A percentile compares a stretch with the other conserved stretches of the same genome.
These are phyloP conservation scores for Catostylus mosaicus DNA, from an alignment of 30 jellyfish, hydroid and myxozoan genomes.

Conservation along the genomic window DNA sequence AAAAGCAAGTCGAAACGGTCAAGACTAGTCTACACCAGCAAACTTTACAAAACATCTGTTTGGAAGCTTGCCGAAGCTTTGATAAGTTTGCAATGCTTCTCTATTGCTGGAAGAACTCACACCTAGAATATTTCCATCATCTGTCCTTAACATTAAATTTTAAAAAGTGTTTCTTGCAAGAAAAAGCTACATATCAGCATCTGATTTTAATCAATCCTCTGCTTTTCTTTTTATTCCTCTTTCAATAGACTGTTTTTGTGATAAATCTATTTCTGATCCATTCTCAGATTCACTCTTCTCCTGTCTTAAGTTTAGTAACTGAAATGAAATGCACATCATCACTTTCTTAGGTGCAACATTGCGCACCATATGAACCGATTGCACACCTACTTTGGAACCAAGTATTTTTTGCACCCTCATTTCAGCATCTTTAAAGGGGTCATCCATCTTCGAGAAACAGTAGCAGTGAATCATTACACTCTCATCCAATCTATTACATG, in stretches of 20 bases:
- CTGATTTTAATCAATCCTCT: conserved; percentile 19
- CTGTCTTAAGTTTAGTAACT: conserved; percentile 2
- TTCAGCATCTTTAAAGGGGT: conserved; percentile 80
- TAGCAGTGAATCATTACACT: conserved; percentile 70
- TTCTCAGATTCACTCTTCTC: background rate
- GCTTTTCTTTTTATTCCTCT: conserved; percentile 54
- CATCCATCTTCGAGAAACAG: conserved; percentile 73
- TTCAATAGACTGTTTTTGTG: background rate
- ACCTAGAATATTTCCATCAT: too few relatives aligned
- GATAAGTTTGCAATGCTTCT: too few relatives aligned
- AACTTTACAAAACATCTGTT: too few relatives aligned
- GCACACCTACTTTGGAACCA: conserved; percentile 29
- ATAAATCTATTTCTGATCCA: background rate
- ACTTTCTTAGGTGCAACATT: conserved; percentile 95
- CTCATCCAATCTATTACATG: background rate
- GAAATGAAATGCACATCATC: conserved; percentile 94
- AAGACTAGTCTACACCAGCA: too few relatives aligned
- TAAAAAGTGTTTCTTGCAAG: too few relatives aligned
- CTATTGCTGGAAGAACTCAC: too few relatives aligned
- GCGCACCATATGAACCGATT: conserved; percentile 75
- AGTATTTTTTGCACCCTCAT: conserved; percentile 42
- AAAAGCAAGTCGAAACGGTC: too few relatives aligned
- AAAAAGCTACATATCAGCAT: too few relatives aligned
- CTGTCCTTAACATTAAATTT: too few relatives aligned
- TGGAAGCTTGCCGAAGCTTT: too few relatives aligned